These are phyloP conservation scores for Rhinopomastus cyanomelas DNA, from an alignment of 2,113 vertebrate genomes.

Conservation along the genomic window DNA sequence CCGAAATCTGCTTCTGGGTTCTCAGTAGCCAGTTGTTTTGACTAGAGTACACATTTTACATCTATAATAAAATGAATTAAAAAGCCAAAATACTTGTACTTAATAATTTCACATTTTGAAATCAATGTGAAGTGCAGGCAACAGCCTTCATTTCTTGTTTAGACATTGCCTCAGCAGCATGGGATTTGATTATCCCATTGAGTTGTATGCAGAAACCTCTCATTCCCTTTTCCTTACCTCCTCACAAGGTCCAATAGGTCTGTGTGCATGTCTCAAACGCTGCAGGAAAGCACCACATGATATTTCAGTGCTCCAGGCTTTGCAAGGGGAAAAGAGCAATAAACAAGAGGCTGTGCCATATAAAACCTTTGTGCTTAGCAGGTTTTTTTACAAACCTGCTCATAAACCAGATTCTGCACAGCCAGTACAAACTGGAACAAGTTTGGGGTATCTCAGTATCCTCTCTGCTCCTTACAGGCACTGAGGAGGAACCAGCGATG, in stretches of 20 bases:
- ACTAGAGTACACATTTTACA: neutral
- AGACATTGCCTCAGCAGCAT: neutral
- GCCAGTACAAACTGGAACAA: neutral
- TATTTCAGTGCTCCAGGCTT: neutral
- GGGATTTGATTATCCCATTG: neutral
- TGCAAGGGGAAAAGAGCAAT: neutral
- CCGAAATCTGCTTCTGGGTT: neutral
- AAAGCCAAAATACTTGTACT: neutral
- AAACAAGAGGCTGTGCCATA: neutral
- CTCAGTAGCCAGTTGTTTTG: neutral
- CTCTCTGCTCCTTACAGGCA: neutral
- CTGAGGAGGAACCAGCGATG: neutral
- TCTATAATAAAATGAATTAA: neutral
- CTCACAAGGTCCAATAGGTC: neutral
- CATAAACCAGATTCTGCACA: neutral
- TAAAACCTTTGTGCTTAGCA: neutral
- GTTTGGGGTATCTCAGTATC: neutral
- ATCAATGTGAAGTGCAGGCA: neutral
- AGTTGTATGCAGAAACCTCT: neutral
- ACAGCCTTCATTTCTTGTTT: neutral
- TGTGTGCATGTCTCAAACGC: neutral
- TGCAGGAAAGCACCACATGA: neutral
- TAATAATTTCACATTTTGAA: neutral
- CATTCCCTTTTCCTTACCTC: neutral
- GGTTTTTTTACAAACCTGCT: neutral